phyloP scores from a whole-genome alignment of 2,113 vertebrate species.

The Diadophis punctatus region DNA sequence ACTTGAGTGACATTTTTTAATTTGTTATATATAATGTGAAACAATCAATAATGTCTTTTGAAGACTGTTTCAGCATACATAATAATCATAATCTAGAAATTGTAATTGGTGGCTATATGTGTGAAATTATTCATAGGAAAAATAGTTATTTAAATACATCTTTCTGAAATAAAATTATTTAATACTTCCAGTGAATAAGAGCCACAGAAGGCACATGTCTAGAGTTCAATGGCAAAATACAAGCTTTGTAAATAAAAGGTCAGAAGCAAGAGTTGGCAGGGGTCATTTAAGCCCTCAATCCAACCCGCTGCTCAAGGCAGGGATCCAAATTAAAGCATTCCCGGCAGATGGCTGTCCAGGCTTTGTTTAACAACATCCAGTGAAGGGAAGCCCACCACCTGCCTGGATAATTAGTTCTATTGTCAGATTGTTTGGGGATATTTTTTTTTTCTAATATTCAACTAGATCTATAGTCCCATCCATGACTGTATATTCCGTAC shows the following conservation, averaged over 20 bases:
- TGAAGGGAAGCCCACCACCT: neutral
- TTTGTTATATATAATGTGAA: neutral
- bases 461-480: neutral
- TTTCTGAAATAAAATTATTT: neutral
- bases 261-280: neutral
- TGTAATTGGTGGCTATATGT: neutral
- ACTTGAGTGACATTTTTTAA: conserved; percentile 31
- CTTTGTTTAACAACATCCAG: neutral
- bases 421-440: neutral
- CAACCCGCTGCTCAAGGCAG: neutral
- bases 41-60: neutral
- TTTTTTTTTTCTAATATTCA: neutral
- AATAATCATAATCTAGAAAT: neutral
- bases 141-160: neutral
- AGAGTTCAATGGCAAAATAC: neutral
- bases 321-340: neutral
- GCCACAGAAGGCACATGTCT: neutral
- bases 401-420: neutral
- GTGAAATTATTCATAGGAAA: neutral
- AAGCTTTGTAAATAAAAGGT: neutral
- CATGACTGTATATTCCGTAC: neutral
- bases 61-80: neutral
- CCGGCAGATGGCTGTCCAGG: neutral
- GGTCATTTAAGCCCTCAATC: neutral
- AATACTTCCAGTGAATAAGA: neutral